Conservation (phyloP, 2,113 vertebrate genomes). For the Rhizomys pruinosus region DNA sequence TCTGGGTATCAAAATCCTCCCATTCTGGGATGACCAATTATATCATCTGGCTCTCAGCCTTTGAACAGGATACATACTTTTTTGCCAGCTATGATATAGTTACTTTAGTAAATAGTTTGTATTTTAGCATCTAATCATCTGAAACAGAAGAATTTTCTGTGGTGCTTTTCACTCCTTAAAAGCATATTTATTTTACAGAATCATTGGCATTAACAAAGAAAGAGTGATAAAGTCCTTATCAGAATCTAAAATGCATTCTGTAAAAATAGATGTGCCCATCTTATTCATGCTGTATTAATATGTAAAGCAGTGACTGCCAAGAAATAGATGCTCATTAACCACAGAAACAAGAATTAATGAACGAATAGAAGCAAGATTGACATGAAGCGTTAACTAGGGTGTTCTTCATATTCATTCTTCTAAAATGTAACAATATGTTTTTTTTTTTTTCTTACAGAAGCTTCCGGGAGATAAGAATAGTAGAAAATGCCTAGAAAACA, state of each 20-base stretch:
- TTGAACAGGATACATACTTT: neutral
- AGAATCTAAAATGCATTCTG: neutral
- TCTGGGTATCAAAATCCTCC: neutral
- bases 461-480: neutral
- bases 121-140: neutral
- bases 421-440: neutral
- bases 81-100: neutral
- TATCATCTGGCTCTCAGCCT: neutral
- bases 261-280: neutral
- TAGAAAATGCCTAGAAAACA: constrained; percentile 38
- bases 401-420: neutral
- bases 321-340: neutral
- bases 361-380: neutral
- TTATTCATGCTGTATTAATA: neutral
- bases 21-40: neutral
- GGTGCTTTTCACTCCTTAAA: neutral
- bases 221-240: neutral
- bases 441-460: neutral
- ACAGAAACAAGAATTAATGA: neutral
- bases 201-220: neutral
- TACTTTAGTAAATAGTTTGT: neutral
- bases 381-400: rapidly evolving
- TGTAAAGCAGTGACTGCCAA: neutral
- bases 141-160: constrained; percentile 3
- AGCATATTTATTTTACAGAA: neutral